These are phyloP conservation scores for Pyrgilauda ruficollis DNA, from an alignment of 2,113 vertebrate genomes.

Conservation along the genomic window DNA sequence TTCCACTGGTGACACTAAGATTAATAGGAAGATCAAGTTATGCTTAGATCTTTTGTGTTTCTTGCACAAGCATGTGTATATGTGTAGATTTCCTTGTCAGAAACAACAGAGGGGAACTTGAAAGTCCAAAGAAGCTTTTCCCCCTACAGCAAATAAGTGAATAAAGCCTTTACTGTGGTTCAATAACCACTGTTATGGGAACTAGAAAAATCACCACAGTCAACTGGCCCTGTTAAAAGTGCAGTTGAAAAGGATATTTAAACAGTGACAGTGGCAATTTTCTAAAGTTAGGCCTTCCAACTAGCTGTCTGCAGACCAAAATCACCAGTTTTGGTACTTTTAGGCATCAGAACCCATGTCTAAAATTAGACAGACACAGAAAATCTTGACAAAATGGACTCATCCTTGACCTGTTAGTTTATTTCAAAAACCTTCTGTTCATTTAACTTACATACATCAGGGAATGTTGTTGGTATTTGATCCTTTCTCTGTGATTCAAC, in stretches of 20 bases:
- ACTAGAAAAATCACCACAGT: neutral
- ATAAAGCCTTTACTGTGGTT: neutral
- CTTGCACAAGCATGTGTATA: neutral
- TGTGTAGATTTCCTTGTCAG: neutral
- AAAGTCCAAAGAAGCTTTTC: neutral
- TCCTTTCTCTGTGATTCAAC: slow-evolving; percentile 30
- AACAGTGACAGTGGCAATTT: neutral
- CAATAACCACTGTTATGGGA: neutral
- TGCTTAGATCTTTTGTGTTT: neutral
- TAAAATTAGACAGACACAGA: slow-evolving; percentile 20
- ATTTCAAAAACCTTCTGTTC: slow-evolving; percentile 52
- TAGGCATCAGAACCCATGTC: neutral
- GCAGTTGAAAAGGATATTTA: neutral
- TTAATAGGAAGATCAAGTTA: neutral
- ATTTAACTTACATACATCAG: slow-evolving; percentile 46
- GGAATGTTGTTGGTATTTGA: slow-evolving; percentile 24
- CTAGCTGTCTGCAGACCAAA: neutral
- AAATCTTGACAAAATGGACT: slow-evolving; percentile 40
- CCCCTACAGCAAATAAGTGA: neutral
- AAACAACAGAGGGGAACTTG: neutral
- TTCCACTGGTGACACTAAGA: neutral
- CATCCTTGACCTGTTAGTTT: slow-evolving; percentile 46
- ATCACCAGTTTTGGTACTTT: neutral
- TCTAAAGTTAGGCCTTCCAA: neutral
- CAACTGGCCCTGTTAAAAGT: neutral